Percentiles rank a stretch among this genome's conserved stretches.
Conservation (phyloP, 2,888 invertebrate species). For the Cephus spinipes region DNA sequence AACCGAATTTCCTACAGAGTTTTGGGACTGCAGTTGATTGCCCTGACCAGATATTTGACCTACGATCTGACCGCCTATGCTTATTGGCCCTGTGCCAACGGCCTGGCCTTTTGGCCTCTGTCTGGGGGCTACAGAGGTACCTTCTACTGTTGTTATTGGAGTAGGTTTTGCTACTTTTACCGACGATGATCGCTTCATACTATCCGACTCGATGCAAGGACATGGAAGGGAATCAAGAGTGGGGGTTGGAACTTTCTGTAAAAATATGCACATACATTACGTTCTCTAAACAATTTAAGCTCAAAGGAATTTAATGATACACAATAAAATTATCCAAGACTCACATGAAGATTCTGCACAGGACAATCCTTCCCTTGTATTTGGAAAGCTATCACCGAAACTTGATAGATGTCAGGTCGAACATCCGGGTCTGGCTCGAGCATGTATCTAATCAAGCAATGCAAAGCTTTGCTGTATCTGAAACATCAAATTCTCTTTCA, state of each 20-base stretch:
- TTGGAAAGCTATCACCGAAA: conserved; percentile 79
- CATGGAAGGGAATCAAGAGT: conserved; percentile 74
- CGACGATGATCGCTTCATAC: conserved; percentile 70
- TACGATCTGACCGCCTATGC: conserved; percentile 61
- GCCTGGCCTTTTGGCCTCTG: conserved; percentile 81
- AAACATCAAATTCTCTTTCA: conserved; percentile 60
- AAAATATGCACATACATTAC: conserved; percentile 23
- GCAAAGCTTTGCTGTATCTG: conserved; percentile 60
- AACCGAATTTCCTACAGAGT: conserved; percentile 43
- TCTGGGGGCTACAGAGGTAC: conserved; percentile 85
- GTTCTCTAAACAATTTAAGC: not conserved
- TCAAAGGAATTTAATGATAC: not conserved
- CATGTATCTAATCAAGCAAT: conserved; percentile 74
- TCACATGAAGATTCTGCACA: conserved; percentile 83
- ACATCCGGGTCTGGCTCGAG: conserved; percentile 84
- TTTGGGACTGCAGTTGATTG: conserved; percentile 45
- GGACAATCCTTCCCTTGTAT: conserved; percentile 80
- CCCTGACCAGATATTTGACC: conserved; percentile 64
- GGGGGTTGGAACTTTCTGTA: conserved; percentile 76
- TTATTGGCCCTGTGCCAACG: conserved; percentile 60
- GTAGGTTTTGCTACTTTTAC: conserved; percentile 66
- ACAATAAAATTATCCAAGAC: conserved; percentile 43
- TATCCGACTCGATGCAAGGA: conserved; percentile 79
- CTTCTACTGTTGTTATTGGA: conserved; percentile 71
- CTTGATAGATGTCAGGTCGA: conserved; percentile 90